phyloP scores from a whole-genome alignment of 2,797 vertebrate genomes.

The Notoglanidium macrostoma region DNA sequence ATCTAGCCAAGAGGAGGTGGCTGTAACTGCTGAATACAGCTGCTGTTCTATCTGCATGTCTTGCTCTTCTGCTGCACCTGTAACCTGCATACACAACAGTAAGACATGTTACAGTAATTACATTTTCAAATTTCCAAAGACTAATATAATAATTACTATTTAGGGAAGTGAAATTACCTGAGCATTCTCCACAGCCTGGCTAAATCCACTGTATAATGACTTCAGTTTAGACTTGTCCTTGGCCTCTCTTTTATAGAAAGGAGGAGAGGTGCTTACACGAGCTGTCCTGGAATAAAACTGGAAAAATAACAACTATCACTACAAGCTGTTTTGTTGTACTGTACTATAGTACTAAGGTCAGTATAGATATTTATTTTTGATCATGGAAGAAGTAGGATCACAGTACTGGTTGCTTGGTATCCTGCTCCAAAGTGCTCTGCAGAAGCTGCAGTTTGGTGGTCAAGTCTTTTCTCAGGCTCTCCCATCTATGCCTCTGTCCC shows the following conservation, averaged over 20 bases:
- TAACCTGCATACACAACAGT: conserved; percentile 19
- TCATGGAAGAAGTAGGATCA: neutral
- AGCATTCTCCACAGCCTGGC: conserved; percentile 79
- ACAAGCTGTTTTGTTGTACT: conserved; percentile 11
- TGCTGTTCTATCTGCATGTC: conserved; percentile 83
- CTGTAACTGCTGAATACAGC: conserved; percentile 84
- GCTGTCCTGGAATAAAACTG: conserved; percentile 85
- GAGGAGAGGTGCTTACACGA: conserved; percentile 75
- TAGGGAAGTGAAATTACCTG: conserved; percentile 70
- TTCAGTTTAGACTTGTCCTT: conserved; percentile 78
- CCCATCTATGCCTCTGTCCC: conserved; percentile 90
- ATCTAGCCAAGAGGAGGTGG: conserved; percentile 90
- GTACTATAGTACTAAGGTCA: neutral
- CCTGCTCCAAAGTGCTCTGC: conserved; percentile 85
- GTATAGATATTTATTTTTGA: neutral
- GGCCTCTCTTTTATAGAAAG: conserved; percentile 79
- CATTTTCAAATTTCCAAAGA: neutral
- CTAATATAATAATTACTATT: neutral
- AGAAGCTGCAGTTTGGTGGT: conserved; percentile 86
- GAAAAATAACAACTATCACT: conserved; percentile 8
- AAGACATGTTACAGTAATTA: neutral
- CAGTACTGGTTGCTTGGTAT: conserved; percentile 84
- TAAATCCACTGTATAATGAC: conserved; percentile 80
- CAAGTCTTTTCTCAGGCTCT: conserved; percentile 87
- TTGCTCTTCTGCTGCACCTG: conserved; percentile 65